phyloP scores from a whole-genome alignment of 2,797 vertebrate species.

The Acipenser transmontanus region DNA sequence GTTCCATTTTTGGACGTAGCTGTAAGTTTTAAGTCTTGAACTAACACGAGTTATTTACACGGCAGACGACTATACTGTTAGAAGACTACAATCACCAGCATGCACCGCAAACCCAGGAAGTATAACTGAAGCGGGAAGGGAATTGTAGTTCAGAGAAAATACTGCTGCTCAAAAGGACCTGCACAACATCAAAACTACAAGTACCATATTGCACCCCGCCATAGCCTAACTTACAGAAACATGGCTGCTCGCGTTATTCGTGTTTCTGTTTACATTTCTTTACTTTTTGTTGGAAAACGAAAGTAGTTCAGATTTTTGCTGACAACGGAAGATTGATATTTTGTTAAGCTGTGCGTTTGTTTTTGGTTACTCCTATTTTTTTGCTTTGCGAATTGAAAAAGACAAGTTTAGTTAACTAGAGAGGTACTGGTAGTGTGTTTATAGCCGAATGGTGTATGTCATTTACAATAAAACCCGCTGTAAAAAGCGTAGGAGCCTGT shows the following conservation, averaged over 20 bases:
- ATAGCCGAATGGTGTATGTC: conserved; percentile 15
- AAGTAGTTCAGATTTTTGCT: conserved; percentile 16
- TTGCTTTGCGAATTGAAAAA: background rate
- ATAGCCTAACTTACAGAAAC: conserved; percentile 35
- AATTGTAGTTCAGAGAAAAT: too few relatives aligned
- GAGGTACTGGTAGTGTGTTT: conserved; percentile 20
- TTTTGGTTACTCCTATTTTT: background rate
- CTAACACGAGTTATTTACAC: too few relatives aligned
- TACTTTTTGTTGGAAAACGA: conserved; percentile 25
- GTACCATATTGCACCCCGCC: conserved; percentile 47
- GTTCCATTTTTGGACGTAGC: too few relatives aligned
- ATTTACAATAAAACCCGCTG: background rate
- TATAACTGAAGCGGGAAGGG: too few relatives aligned
- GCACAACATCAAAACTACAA: conserved; percentile 18
- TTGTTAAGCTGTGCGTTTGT: background rate
- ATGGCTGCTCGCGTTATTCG: conserved; percentile 60
- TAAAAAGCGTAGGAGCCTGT: background rate
- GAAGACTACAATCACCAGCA: too few relatives aligned
- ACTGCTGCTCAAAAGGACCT: too few relatives aligned
- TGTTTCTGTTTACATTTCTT: conserved; percentile 52
- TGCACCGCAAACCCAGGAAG: too few relatives aligned
- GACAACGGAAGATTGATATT: conserved; percentile 7
- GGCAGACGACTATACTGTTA: too few relatives aligned
- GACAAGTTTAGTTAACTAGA: conserved; percentile 26
- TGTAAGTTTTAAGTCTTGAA: too few relatives aligned